A percentile compares a stretch with the other conserved stretches of the same genome.
These are phyloP conservation scores for Euthynnus affinis DNA, from an alignment of 2,797 vertebrate genomes.

Conservation along the genomic window DNA sequence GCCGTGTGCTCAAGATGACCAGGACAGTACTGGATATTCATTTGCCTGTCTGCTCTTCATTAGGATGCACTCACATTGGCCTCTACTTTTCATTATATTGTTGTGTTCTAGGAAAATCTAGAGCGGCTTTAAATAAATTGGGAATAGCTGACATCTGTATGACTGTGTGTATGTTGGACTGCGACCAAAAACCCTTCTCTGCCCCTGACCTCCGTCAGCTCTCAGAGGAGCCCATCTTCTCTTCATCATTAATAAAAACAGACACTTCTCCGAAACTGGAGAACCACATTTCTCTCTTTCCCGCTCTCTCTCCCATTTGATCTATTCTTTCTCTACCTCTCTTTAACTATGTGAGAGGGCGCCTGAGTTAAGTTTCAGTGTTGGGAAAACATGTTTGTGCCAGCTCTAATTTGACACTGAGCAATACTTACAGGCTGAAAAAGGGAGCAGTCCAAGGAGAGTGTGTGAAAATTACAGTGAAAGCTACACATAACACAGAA, in stretches of 20 bases:
- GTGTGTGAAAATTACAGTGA: slow-evolving; percentile 39
- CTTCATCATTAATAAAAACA: slow-evolving; percentile 61
- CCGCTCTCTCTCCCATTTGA: slow-evolving; percentile 23
- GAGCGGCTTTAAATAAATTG: slow-evolving; percentile 48
- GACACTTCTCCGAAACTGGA: slow-evolving; percentile 60
- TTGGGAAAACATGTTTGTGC: slow-evolving; percentile 59
- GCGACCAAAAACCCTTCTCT: slow-evolving; percentile 50
- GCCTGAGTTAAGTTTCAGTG: slow-evolving; percentile 31
- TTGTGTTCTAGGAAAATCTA: slow-evolving; percentile 48
- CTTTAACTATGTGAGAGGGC: slow-evolving; percentile 35
- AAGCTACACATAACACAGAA: slow-evolving; percentile 53
- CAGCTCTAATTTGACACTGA: slow-evolving; percentile 67
- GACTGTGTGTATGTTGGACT: slow-evolving; percentile 60
- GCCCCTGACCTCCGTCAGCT: slow-evolving; percentile 29
- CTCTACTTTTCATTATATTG: slow-evolving; percentile 40
- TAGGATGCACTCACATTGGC: slow-evolving; percentile 40
- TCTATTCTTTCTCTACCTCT: slow-evolving; percentile 19
- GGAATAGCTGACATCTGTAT: slow-evolving; percentile 63
- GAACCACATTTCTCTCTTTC: slow-evolving; percentile 34
- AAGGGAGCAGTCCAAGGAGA: slow-evolving; percentile 33
- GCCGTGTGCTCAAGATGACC: slow-evolving; percentile 24
- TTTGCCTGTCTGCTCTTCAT: slow-evolving; percentile 56
- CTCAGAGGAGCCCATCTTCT: slow-evolving; percentile 68
- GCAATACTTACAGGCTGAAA: slow-evolving; percentile 32
- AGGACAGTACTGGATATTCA: slow-evolving; percentile 31